Evolutionary conservation across 2,113 vertebrate species (phyloP).

Genomic region (Solea senegalensis): DNA sequence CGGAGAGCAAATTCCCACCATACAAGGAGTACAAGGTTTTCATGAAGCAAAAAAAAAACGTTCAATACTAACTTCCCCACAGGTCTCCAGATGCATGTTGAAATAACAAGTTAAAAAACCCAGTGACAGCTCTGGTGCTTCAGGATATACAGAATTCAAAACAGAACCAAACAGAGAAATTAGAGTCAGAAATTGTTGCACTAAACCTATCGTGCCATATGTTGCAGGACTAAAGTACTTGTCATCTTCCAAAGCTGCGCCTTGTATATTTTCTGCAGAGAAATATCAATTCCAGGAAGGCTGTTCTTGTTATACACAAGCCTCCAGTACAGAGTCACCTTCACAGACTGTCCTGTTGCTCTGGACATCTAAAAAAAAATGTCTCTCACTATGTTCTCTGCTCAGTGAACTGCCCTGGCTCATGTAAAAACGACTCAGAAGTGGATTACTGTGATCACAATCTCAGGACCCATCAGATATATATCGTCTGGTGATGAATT

Average conservation of each 20-base stretch:
- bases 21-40: conserved; percentile 10
- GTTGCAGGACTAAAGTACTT: conserved; percentile 37
- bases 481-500: no score
- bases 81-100: conserved; percentile 15
- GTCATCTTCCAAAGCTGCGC: conserved; percentile 40
- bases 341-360: conserved; percentile 36
- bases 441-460: conserved; percentile 9
- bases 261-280: conserved; percentile 48
- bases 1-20: background rate
- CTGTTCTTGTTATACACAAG: conserved; percentile 25
- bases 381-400: conserved; percentile 30
- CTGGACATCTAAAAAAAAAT: conserved; percentile 7
- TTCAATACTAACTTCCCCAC: background rate
- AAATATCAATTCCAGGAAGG: conserved; percentile 61
- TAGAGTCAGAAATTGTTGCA: conserved; percentile 14
- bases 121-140: conserved; percentile 24
- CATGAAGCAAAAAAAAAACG: background rate
- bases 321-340: conserved; percentile 53
- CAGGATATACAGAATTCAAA: conserved; percentile 20
- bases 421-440: conserved; percentile 18
- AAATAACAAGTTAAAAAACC: conserved; percentile 25
- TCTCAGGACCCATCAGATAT: background rate
- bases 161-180: conserved; percentile 20
- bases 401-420: conserved; percentile 10
- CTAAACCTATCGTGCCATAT: conserved; percentile 33